Percentiles rank a stretch among this genome's conserved stretches.
Evolutionary conservation across 2,888 invertebrate species (phyloP).

Genomic region (Drosophila macrospina): DNA sequence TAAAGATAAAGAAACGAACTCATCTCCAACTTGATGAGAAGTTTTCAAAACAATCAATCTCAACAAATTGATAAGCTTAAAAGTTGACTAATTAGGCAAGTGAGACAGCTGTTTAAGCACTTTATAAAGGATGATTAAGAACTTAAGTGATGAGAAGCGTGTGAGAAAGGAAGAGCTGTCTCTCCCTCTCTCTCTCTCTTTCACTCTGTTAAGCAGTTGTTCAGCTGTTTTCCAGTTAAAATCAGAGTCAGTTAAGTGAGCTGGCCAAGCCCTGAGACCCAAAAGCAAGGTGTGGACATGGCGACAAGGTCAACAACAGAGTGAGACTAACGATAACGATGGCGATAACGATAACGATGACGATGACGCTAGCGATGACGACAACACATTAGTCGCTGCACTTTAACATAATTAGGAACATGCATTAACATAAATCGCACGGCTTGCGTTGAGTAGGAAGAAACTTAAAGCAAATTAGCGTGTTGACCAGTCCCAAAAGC

Average conservation of each 20-base stretch:
- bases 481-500: slow-evolving; percentile 52
- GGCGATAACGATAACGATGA: slow-evolving; percentile 5
- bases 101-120: slow-evolving; percentile 13
- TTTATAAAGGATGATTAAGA: slow-evolving; percentile 12
- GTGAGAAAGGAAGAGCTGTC: background rate
- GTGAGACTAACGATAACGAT: slow-evolving; percentile 19
- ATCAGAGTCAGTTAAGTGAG: slow-evolving; percentile 7
- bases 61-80: background rate
- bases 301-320: slow-evolving; percentile 20
- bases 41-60: no score
- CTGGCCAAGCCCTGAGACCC: background rate
- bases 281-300: slow-evolving; percentile 25
- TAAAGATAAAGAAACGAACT: background rate
- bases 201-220: slow-evolving; percentile 12
- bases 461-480: slow-evolving; percentile 23
- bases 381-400: slow-evolving; percentile 21
- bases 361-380: slow-evolving; percentile 1
- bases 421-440: slow-evolving; percentile 26
- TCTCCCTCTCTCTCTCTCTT: background rate
- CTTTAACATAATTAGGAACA: slow-evolving; percentile 41
- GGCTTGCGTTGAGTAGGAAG: background rate
- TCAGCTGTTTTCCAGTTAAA: slow-evolving; percentile 16
- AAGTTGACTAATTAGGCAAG: background rate
- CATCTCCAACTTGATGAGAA: background rate
- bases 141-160: background rate